Evolutionary conservation across 1,140 invertebrate species (phyloP).

Genomic region (Scaptodrosophila lebanonensis): DNA sequence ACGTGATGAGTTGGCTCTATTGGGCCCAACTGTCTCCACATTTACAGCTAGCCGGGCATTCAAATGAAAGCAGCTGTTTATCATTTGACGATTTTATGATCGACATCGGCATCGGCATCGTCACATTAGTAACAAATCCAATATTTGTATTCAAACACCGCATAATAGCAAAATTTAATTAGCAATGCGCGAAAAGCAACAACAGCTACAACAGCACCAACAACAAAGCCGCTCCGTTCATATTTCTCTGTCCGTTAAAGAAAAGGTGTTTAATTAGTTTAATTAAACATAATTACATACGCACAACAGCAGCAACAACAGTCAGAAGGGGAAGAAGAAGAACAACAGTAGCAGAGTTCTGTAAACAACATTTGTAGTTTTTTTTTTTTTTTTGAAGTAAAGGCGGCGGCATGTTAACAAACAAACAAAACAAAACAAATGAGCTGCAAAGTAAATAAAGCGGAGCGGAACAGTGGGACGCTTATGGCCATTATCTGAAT

Average conservation of each 20-base stretch:
- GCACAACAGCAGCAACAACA: not conserved
- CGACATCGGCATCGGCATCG: conserved; percentile 14
- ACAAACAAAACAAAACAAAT: conserved; percentile 37
- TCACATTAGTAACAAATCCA: conserved; percentile 32
- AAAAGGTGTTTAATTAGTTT: conserved; percentile 61
- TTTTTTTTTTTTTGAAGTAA: too few relatives aligned
- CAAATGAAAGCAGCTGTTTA: conserved; percentile 26
- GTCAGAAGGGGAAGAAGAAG: too few relatives aligned
- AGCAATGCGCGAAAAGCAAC: conserved; percentile 37
- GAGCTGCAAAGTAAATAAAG: conserved; percentile 18
- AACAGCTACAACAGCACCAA: too few relatives aligned
- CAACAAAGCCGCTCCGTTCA: conserved; percentile 19
- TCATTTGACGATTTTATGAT: conserved; percentile 58
- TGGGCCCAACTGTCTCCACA: not conserved
- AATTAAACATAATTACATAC: conserved; percentile 70
- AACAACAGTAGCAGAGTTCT: not conserved
- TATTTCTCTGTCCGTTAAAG: conserved; percentile 15
- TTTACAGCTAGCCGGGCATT: conserved; percentile 9
- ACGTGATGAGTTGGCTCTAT: conserved; percentile 16
- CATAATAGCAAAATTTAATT: conserved; percentile 53
- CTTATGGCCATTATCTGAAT: conserved; percentile 1
- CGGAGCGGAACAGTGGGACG: conserved; percentile 4
- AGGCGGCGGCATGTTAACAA: conserved; percentile 45
- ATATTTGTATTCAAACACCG: conserved; percentile 54
- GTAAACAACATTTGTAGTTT: too few relatives aligned